Evolutionary conservation across 1,140 invertebrate genomes (phyloP).

Genomic region (Drosophila obscura): DNA sequence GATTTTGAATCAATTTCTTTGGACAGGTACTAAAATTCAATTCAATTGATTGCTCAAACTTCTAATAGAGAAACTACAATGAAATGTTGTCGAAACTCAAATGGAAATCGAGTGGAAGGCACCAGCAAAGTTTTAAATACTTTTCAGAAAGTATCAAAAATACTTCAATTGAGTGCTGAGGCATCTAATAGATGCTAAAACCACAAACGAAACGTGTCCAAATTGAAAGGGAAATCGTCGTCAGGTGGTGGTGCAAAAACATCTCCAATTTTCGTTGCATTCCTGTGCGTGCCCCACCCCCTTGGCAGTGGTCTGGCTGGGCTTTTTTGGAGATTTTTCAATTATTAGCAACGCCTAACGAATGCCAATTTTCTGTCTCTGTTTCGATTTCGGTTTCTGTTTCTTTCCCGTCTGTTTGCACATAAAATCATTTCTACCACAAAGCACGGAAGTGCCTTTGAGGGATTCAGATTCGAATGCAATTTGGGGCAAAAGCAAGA

Average conservation of each 20-base stretch:
- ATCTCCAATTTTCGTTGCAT: conserved; percentile 16
- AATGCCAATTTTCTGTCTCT: conserved; percentile 63
- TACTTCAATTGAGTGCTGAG: background rate
- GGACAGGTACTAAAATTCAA: too few relatives aligned
- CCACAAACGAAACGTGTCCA: too few relatives aligned
- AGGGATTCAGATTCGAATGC: conserved; percentile 44
- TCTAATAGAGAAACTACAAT: too few relatives aligned
- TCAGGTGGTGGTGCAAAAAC: too few relatives aligned
- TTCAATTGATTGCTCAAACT: too few relatives aligned
- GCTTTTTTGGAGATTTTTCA: conserved; percentile 57
- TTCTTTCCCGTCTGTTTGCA: conserved; percentile 52
- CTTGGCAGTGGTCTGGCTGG: conserved; percentile 54
- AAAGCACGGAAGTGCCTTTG: conserved; percentile 67
- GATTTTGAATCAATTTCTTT: too few relatives aligned
- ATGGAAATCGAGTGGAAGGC: conserved; percentile 4
- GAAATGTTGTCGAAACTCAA: conserved; percentile 32
- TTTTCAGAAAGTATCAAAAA: too few relatives aligned
- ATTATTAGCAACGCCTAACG: conserved; percentile 79
- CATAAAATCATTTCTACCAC: conserved; percentile 61
- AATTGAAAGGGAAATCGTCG: background rate
- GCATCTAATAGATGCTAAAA: background rate
- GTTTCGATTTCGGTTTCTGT: conserved; percentile 36
- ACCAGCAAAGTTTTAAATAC: too few relatives aligned
- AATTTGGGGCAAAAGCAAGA: conserved; percentile 17
- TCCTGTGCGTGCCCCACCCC: conserved; percentile 54